Percentiles rank a stretch among this genome's conserved stretches.
Evolutionary conservation across 2,888 invertebrate species (phyloP).

Genomic region (Dryobotodes eremita): DNA sequence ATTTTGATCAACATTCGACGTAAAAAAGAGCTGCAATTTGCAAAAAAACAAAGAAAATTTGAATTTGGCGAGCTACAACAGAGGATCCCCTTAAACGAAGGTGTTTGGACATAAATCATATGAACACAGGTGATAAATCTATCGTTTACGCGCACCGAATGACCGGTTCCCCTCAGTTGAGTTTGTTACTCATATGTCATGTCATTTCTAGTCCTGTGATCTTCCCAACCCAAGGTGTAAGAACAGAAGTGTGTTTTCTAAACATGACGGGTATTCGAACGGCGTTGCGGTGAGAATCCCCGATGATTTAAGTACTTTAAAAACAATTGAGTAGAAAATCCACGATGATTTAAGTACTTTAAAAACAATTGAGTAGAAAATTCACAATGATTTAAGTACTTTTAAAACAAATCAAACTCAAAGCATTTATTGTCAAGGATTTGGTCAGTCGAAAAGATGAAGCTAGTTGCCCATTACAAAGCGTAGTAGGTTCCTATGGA

Average conservation of each 20-base stretch:
- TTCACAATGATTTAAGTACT: not conserved
- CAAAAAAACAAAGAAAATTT: too few relatives aligned
- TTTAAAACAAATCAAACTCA: not conserved
- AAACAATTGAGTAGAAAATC: not conserved
- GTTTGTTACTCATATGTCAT: conserved; percentile 32
- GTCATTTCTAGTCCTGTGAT: conserved; percentile 7
- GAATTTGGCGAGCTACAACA: too few relatives aligned
- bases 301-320: not conserved
- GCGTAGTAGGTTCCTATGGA: too few relatives aligned
- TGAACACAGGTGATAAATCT: conserved; percentile 36
- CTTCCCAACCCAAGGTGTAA: not conserved
- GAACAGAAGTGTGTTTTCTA: not conserved
- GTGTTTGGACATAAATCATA: conserved; percentile 37
- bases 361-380: not conserved
- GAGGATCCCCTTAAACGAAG: too few relatives aligned
- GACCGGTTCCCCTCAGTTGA: conserved; percentile 41
- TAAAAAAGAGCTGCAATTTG: too few relatives aligned
- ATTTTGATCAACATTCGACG: too few relatives aligned
- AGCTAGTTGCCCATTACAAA: too few relatives aligned
- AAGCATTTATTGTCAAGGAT: too few relatives aligned
- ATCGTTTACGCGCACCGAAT: conserved; percentile 37
- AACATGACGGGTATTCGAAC: not conserved
- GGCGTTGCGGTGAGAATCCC: not conserved
- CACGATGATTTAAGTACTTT: not conserved
- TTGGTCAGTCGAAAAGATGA: not conserved